These are phyloP conservation scores for Collichthys lucidus DNA, from an alignment of 2,113 vertebrate genomes.

Conservation along the genomic window DNA sequence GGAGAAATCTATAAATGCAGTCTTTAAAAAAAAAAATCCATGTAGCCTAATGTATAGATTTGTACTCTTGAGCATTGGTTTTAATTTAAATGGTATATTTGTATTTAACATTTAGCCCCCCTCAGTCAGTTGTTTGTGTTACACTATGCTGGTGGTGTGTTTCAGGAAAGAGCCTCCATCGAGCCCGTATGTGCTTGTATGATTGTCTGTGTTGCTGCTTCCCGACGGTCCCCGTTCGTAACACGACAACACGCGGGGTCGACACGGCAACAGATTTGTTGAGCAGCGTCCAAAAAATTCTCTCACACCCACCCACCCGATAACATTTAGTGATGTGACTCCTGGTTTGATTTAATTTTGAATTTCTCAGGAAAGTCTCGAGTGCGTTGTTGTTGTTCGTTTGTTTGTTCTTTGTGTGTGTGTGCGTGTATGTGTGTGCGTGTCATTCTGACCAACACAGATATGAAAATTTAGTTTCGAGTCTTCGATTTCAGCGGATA, in stretches of 20 bases:
- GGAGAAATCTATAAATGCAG: conserved; percentile 83
- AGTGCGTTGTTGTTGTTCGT: conserved; percentile 43
- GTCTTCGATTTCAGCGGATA: conserved; percentile 19
- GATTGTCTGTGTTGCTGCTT: conserved; percentile 37
- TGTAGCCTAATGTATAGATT: conserved; percentile 85
- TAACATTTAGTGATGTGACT: conserved; percentile 61
- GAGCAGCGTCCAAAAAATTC: conserved; percentile 55
- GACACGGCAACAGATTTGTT: not conserved
- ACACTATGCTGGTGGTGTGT: conserved; percentile 68
- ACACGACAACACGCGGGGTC: not conserved
- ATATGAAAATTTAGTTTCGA: conserved; percentile 6
- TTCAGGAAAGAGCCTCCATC: conserved; percentile 54
- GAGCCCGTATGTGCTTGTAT: conserved; percentile 45
- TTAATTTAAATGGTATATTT: conserved; percentile 84
- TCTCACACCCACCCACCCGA: not conserved
- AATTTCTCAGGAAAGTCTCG: conserved; percentile 82
- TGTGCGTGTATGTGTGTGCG: not conserved
- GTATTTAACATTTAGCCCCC: conserved; percentile 75
- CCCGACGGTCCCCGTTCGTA: not conserved
- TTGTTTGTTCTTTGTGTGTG: not conserved
- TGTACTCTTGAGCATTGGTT: conserved; percentile 72
- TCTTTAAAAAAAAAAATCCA: conserved; percentile 78
- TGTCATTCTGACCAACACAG: conserved; percentile 52
- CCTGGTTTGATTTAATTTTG: conserved; percentile 67
- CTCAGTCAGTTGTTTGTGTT: conserved; percentile 54